Conservation (phyloP, 2,113 vertebrate genomes). For the Pluvianellus socialis region DNA sequence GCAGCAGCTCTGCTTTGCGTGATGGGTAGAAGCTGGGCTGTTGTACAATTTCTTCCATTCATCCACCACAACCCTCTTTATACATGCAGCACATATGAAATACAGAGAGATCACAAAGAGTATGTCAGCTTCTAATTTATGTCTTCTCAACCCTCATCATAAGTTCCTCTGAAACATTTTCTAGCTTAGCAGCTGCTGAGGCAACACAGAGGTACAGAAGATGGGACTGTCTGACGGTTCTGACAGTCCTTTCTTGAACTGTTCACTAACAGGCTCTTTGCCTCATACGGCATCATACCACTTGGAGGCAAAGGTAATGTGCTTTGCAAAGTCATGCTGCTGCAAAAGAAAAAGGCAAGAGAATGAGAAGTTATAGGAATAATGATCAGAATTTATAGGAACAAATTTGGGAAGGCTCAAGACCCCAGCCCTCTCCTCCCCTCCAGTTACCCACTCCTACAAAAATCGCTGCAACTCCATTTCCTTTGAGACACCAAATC, state of each 20-base stretch:
- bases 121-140: not conserved
- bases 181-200: not conserved
- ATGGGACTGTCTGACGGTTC: not conserved
- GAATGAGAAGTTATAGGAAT: not conserved
- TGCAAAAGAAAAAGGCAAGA: not conserved
- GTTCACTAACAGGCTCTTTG: not conserved
- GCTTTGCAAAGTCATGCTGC: not conserved
- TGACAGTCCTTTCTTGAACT: not conserved
- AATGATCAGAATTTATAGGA: not conserved
- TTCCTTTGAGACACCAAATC: not conserved
- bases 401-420: not conserved
- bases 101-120: not conserved
- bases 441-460: not conserved
- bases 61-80: not conserved
- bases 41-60: not conserved
- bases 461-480: not conserved
- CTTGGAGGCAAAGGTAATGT: not conserved
- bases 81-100: not conserved
- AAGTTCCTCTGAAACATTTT: not conserved
- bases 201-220: not conserved
- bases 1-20: not conserved
- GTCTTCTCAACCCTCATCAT: not conserved
- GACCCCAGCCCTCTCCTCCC: not conserved
- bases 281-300: not conserved
- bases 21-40: not conserved